A percentile compares a stretch with the other conserved stretches of the same genome.
phyloP scores from a whole-genome alignment of 2,113 vertebrate species.

The Oncorhynchus tshawytscha region DNA sequence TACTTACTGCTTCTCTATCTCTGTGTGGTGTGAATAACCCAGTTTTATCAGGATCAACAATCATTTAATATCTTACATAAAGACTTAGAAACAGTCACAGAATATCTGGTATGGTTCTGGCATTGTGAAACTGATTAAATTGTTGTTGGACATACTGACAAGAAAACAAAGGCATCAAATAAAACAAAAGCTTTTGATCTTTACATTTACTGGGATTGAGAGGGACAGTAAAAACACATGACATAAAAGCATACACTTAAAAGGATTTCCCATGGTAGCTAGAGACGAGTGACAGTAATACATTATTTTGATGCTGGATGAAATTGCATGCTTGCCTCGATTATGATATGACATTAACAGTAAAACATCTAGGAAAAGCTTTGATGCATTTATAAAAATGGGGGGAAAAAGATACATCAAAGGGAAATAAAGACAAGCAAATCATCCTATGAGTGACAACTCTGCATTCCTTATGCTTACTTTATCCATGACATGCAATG shows the following conservation, averaged over 20 bases:
- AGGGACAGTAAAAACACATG: background rate
- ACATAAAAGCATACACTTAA: background rate
- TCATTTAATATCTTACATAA: too few relatives aligned
- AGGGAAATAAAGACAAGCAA: background rate
- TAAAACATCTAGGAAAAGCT: background rate
- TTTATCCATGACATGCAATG: background rate
- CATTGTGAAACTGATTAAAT: background rate
- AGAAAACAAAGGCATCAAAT: background rate
- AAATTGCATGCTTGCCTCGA: background rate
- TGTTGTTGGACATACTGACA: background rate
- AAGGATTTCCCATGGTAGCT: background rate
- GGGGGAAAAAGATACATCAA: background rate
- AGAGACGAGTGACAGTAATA: background rate
- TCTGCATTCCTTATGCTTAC: background rate
- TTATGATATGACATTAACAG: constrained; percentile 1
- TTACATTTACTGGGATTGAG: background rate
- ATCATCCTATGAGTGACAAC: background rate
- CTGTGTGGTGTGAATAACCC: too few relatives aligned
- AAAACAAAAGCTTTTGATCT: constrained; percentile 8
- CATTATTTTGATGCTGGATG: background rate
- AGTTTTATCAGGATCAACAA: too few relatives aligned
- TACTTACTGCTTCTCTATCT: too few relatives aligned
- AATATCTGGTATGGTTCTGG: too few relatives aligned
- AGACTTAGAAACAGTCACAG: too few relatives aligned
- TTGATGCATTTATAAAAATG: constrained; percentile 4